Conservation (phyloP, 2,113 vertebrate genomes). For the Chaenogobius annularis region DNA sequence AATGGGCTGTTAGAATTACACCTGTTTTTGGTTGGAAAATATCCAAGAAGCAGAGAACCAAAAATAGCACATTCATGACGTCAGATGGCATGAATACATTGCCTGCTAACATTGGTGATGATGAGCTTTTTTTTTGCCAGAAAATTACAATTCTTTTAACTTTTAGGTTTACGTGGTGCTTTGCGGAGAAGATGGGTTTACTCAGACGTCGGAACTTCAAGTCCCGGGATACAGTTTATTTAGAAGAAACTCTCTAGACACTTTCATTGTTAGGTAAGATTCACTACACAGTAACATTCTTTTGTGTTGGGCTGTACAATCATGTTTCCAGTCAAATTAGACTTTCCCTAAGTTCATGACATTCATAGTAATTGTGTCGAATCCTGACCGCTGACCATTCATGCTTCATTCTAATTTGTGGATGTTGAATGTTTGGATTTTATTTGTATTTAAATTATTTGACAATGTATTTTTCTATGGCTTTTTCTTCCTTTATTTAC, state of each 20-base stretch:
- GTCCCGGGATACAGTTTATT: conserved; percentile 76
- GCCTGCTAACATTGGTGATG: too few species aligned
- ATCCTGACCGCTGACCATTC: background rate
- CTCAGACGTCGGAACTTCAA: conserved; percentile 79
- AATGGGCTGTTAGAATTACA: too few species aligned
- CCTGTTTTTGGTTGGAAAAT: too few species aligned
- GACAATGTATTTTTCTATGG: background rate
- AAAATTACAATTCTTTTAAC: background rate
- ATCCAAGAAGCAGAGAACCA: background rate
- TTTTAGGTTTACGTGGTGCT: conserved; percentile 80
- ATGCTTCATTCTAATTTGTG: too few species aligned
- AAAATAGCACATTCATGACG: too few species aligned
- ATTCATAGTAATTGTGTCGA: background rate
- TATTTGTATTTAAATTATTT: background rate
- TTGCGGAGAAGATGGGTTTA: conserved; percentile 74
- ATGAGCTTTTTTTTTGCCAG: background rate
- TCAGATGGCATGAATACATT: too few species aligned
- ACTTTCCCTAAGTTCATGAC: too few species aligned
- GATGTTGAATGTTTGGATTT: background rate
- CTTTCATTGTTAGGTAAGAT: conserved; percentile 83
- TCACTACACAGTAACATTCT: background rate
- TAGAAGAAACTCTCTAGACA: conserved; percentile 78
- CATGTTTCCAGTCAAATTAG: too few species aligned
- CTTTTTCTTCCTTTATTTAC: conserved; percentile 2
- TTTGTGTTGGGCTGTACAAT: too few species aligned